Base-by-base conservation (phyloP, 2,888 invertebrate species). In the Erebia ligea region DNA sequence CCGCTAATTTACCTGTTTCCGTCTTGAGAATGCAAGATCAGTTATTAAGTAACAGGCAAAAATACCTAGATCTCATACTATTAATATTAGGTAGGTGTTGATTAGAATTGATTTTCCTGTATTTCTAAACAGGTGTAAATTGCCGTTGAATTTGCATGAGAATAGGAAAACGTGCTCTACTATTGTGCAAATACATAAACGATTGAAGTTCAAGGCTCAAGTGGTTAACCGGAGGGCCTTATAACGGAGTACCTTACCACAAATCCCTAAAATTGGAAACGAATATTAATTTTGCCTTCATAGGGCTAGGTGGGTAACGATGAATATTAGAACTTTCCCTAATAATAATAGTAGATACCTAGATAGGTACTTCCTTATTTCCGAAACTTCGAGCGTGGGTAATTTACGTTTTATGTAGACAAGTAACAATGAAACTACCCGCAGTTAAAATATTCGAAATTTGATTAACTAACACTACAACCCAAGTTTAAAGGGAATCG, bases 151-250 rank as follows among this genome's bases (percentile, higher is more conserved):
- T 74, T 75, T 70, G 67, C 70, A 70, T 70, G 64, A 54, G 50
- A 71, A 68, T 69, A 70, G 42, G 56, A 72, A 69, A 69, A 68
- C 75, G 63, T 71, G 69, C 70, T 73, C 45, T 64, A 42, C 58
- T 65, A 65, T 70, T 65, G 61, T 61, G 64, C 67, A 69, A 71
- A 75, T 66, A 66, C 66, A 57, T 65, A 42, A 57, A 67, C 58
- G 63, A 64, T 66, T 25, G 64, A 73, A 72, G 71, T 74, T 76
- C 74, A 75, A 71, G 75, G 73, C 40, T 40, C 45, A 40, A 61
- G 67, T 42, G 70, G 70, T 59, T 52, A 63, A 67, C 72, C 68
- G 42, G 56, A 67, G 57, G 19, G 61, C 34, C 59, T 67, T 48
- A 64, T 42, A 64, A 48, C 50, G 42, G 21, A 64, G 54, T 40